Conservation (phyloP, 2,113 vertebrate species). For the Bettongia penicillata region DNA sequence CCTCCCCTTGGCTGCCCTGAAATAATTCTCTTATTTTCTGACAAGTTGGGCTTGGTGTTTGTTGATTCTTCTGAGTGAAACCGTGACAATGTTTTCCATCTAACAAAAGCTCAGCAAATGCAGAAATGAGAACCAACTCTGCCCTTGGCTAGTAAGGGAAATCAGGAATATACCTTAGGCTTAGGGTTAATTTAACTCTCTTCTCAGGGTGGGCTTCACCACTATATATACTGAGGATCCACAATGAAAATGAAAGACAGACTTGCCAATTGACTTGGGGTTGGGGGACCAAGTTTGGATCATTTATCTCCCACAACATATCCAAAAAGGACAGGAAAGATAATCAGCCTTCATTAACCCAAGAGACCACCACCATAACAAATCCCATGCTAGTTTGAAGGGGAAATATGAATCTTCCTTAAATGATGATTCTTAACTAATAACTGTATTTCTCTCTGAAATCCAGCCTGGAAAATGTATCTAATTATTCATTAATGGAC, state of each 20-base stretch:
- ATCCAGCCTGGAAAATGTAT: slow-evolving; percentile 41
- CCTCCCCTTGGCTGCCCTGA: slow-evolving; percentile 68
- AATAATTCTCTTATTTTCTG: slow-evolving; percentile 66
- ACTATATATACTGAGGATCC: slow-evolving; percentile 28
- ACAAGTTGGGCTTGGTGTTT: slow-evolving; percentile 67
- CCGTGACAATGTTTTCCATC: slow-evolving; percentile 67
- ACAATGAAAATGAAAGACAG: background rate
- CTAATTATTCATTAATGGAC: slow-evolving; percentile 42
- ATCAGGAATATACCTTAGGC: background rate
- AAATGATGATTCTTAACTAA: slow-evolving; percentile 45
- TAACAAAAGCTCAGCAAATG: slow-evolving; percentile 74
- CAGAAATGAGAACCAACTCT: slow-evolving; percentile 66
- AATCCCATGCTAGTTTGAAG: slow-evolving; percentile 26
- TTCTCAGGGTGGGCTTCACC: background rate
- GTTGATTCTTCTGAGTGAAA: slow-evolving; percentile 64
- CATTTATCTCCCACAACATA: slow-evolving; percentile 26
- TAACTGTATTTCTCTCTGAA: slow-evolving; percentile 43
- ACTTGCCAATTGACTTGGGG: background rate
- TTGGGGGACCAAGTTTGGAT: background rate
- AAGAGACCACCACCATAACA: background rate
- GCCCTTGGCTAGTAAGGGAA: slow-evolving; percentile 39
- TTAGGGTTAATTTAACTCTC: background rate
- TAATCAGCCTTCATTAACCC: slow-evolving; percentile 54
- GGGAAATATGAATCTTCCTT: background rate
- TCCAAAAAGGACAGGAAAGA: slow-evolving; percentile 1